A percentile compares a stretch with the other conserved stretches of the same genome.
Conservation (phyloP, 2,113 vertebrate genomes). For the Platichthys stellatus region DNA sequence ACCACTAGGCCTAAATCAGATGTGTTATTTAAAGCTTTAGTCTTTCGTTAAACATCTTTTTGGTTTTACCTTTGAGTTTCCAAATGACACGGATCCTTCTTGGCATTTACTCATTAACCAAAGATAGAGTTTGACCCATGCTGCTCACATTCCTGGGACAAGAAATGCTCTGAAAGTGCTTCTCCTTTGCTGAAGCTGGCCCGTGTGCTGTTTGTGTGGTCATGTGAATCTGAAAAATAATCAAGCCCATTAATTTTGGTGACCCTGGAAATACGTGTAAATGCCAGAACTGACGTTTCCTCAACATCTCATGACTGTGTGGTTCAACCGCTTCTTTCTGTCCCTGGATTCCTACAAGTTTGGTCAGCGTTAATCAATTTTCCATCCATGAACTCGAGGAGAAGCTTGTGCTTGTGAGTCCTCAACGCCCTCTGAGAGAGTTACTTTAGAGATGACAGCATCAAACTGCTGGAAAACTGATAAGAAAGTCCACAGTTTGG, state of each 20-base stretch:
- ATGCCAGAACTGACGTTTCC: neutral
- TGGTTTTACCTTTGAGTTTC: neutral
- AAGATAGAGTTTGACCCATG: constrained; percentile 73
- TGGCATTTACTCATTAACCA: constrained; percentile 82
- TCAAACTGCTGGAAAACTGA: constrained; percentile 30
- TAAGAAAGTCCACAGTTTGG: constrained; percentile 31
- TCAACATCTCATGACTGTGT: constrained; percentile 1
- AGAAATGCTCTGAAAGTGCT: neutral
- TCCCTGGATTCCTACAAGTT: neutral
- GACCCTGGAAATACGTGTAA: neutral
- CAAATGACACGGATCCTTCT: constrained; percentile 39
- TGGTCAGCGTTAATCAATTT: neutral
- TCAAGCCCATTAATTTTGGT: neutral
- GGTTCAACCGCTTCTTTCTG: neutral
- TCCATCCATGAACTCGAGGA: neutral
- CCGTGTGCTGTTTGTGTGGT: neutral
- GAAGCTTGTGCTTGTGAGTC: neutral
- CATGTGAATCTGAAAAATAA: neutral
- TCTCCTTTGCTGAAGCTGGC: neutral
- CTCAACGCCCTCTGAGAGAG: constrained; percentile 4
- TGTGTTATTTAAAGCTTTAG: neutral
- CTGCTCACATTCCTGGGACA: constrained; percentile 48
- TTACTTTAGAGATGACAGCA: constrained; percentile 13
- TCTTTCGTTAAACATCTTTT: neutral
- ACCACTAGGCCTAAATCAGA: neutral